Evolutionary conservation across 2,113 vertebrate species (phyloP).

Genomic region (Stomatorhinus ivindoensis): DNA sequence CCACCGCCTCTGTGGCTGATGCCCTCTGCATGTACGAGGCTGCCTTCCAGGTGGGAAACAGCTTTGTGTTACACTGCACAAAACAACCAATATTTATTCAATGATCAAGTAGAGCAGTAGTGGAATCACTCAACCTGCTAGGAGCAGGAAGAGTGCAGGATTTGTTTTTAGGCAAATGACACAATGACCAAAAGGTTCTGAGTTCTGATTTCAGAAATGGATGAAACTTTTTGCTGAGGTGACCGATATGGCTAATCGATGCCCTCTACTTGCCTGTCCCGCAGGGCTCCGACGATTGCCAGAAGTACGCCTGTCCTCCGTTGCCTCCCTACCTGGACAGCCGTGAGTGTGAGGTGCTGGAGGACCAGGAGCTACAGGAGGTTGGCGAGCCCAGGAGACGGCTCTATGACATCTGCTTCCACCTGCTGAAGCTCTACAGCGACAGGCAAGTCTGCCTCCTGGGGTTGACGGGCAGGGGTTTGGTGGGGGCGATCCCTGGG

Average conservation of each 20-base stretch:
- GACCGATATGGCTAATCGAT: background rate
- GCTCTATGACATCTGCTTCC: conserved; percentile 84
- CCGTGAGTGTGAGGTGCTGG: conserved; percentile 39
- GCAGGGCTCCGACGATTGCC: conserved; percentile 64
- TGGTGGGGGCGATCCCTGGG: background rate
- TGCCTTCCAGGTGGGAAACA: conserved; percentile 74
- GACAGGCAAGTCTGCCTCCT: conserved; percentile 65
- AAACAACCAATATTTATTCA: no score
- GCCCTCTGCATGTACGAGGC: conserved; percentile 76
- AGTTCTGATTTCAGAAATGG: background rate
- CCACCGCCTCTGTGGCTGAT: conserved; percentile 78
- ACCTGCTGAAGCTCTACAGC: conserved; percentile 89
- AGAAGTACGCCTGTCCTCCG: conserved; percentile 76
- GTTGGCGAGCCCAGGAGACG: conserved; percentile 40
- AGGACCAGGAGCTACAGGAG: conserved; percentile 50
- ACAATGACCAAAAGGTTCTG: background rate
- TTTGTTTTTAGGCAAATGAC: background rate
- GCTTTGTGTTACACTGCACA: background rate
- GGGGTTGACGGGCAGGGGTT: no score
- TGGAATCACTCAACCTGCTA: background rate
- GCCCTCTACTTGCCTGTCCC: background rate
- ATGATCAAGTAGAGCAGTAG: background rate
- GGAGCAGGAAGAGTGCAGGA: background rate
- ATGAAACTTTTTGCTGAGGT: background rate
- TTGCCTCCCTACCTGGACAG: conserved; percentile 79